Base-by-base conservation (phyloP, 92 coral and sea anemone species). In the Pocillopora grandis region DNA sequence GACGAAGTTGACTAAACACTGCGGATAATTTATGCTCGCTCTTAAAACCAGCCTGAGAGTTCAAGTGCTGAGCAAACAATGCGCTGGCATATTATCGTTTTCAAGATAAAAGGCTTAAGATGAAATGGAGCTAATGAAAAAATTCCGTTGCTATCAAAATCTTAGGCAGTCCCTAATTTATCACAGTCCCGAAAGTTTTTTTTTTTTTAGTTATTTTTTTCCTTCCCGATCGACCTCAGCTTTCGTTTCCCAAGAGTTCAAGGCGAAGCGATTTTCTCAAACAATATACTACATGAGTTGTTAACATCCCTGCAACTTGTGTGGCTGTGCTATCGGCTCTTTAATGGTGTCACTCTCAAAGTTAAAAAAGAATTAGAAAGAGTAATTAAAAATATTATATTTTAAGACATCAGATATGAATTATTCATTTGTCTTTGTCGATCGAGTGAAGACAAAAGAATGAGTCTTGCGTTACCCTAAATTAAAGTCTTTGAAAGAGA, bases 271-370 rank as follows among this genome's bases (percentile, higher is more conserved):
- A 15, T 52, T 31, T 67, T 68, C 67, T 12, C 16, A 55, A 35
- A 20, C 85, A 60, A 71, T 81, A 80, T 71, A 71, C 37, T 9
- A 71, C 58, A 81, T 61, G 77, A 81, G 49, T 42, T 58, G 66
- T 71, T 61, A 60, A 60, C 23, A 21, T 72, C 69, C 55, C 27
- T n/a, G 0, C 18, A 5, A 17, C 62, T 9, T 10, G 10, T 52
- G 48, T 42, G 23, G 36, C 6, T 16, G 75, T 12, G 9, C 11
- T 10, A 27, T 79, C 52, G 57, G 57, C 23, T 37, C 33, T 70
- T 18, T 20, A 70, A 3, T 20, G 48, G 60, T 76, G 58, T 55
- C 58, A 71, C 52, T 62, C 80, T 33, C 69, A 14, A 9, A 35
- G 80, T 61, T 76, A 31, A 4, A 9, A 76, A 61, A 60, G 80